Conservation (phyloP, 2,113 vertebrate genomes). For the Microtus richardsoni region DNA sequence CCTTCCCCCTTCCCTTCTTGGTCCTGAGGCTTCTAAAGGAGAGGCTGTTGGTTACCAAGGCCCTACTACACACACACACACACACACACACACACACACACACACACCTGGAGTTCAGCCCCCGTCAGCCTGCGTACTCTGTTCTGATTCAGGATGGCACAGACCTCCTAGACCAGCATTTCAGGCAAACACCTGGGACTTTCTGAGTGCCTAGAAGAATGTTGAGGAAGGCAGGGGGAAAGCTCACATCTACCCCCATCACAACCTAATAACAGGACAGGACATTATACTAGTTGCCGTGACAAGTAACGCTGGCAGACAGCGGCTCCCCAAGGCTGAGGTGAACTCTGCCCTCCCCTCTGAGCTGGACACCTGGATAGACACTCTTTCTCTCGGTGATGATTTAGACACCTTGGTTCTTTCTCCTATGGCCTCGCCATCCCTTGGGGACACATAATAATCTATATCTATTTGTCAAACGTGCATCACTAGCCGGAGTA, state of each 20-base stretch:
- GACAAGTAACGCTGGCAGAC: neutral
- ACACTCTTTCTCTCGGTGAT: neutral
- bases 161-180: neutral
- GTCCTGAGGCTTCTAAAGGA: neutral
- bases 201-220: neutral
- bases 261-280: neutral
- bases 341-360: neutral
- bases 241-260: fast-evolving
- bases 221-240: neutral
- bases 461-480: neutral
- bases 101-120: neutral
- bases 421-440: neutral
- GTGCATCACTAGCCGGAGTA: neutral
- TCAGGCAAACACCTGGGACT: neutral
- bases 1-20: neutral
- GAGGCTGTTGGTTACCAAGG: neutral
- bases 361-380: neutral
- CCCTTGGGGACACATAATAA: neutral
- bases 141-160: neutral
- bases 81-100: neutral
- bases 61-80: neutral
- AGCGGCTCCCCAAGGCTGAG: neutral
- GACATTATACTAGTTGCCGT: neutral
- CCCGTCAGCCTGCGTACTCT: neutral
- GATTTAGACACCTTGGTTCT: neutral